A percentile compares a stretch with the other conserved stretches of the same genome.
phyloP scores from a whole-genome alignment of 2,113 vertebrate species.

The Lasiurus borealis region DNA sequence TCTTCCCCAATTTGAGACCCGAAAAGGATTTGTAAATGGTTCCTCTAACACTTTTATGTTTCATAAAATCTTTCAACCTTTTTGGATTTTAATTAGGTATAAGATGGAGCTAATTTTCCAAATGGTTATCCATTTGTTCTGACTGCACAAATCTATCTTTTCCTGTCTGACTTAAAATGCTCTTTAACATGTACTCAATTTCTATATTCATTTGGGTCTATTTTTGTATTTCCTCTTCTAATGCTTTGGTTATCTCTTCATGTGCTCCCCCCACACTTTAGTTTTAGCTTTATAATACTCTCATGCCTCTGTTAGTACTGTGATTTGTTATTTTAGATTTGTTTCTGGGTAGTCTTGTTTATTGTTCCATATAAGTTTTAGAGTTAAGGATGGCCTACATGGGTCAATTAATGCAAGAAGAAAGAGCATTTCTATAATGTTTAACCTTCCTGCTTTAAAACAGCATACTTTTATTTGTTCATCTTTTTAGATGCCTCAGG shows the following conservation, averaged over 20 bases:
- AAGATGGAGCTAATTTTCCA: not conserved
- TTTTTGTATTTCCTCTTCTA: not conserved
- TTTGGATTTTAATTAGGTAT: not conserved
- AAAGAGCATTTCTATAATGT: not conserved
- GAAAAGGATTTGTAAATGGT: not conserved
- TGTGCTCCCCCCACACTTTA: not conserved
- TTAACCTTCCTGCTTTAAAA: not conserved
- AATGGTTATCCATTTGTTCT: not conserved
- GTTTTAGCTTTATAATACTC: not conserved
- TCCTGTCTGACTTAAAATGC: not conserved
- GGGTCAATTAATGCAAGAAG: not conserved
- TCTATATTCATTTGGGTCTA: not conserved
- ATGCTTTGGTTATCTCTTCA: not conserved
- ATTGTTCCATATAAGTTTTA: not conserved
- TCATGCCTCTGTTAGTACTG: not conserved
- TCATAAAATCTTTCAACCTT: not conserved
- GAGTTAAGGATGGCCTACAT: not conserved
- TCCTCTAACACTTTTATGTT: not conserved
- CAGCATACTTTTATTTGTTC: not conserved
- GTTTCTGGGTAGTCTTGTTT: not conserved
- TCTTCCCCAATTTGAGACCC: not conserved
- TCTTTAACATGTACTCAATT: not conserved
- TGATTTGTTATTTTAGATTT: not conserved
- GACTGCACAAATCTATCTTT: not conserved
- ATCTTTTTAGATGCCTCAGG: not conserved